Conservation (phyloP, 92 coral and sea anemone genomes). For the Paramuricea clavata region DNA sequence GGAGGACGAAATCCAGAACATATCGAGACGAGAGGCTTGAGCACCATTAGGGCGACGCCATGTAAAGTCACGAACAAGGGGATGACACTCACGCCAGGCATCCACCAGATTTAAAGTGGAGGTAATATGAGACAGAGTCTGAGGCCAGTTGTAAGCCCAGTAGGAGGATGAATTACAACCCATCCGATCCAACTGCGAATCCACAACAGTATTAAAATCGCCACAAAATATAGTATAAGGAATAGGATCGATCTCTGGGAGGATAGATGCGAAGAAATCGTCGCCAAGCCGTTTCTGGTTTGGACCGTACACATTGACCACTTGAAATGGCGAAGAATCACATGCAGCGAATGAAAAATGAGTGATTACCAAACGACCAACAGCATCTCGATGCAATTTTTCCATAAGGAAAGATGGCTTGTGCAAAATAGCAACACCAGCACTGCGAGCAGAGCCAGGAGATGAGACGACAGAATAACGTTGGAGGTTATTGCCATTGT, state of each 20-base stretch:
- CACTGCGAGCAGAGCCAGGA: not conserved
- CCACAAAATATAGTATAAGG: not conserved
- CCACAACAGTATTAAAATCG: not conserved
- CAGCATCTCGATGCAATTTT: not conserved
- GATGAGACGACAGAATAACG: not conserved
- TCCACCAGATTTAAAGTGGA: not conserved
- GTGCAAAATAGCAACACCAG: not conserved
- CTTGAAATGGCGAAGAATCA: not conserved
- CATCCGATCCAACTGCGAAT: not conserved
- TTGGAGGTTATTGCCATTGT: not conserved
- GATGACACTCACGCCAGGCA: conserved; percentile 27
- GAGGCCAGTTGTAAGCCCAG: conserved; percentile 22
- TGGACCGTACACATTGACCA: not conserved
- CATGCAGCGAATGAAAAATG: not conserved
- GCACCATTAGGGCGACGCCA: conserved; percentile 8
- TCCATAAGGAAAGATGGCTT: not conserved
- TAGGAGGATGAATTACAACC: not conserved
- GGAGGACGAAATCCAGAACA: not conserved
- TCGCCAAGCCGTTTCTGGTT: not conserved
- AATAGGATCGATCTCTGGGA: not conserved
- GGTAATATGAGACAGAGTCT: not conserved
- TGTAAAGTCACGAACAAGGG: not conserved
- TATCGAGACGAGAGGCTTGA: conserved; percentile 32
- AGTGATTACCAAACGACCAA: not conserved
- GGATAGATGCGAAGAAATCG: not conserved